Conservation (phyloP, 2,888 invertebrate species). For the Aporophyla lueneburgensis region DNA sequence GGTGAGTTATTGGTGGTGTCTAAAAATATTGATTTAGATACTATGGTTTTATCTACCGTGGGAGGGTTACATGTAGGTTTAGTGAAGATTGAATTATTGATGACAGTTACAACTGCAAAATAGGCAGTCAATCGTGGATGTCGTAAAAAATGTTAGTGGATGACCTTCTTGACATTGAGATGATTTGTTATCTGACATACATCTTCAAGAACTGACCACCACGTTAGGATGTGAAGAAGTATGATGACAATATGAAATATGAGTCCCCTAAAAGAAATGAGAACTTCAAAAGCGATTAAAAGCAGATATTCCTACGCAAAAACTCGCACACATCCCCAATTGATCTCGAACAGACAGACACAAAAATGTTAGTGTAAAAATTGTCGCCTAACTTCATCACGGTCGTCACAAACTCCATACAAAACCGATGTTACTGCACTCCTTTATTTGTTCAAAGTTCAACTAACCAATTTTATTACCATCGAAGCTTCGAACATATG, state of each 20-base stretch:
- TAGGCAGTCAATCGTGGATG: background rate
- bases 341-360: background rate
- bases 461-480: conserved; percentile 75
- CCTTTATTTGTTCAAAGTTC: conserved; percentile 59
- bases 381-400: conserved; percentile 29
- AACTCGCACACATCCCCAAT: background rate
- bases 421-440: conserved; percentile 42
- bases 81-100: conserved; percentile 26
- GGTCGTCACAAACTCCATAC: conserved; percentile 36
- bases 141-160: background rate
- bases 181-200: background rate
- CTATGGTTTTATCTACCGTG: conserved; percentile 2
- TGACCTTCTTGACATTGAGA: too few relatives aligned
- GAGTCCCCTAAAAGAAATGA: background rate
- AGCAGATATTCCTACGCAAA: background rate
- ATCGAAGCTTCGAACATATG: conserved; percentile 79
- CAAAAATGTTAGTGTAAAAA: conserved; percentile 39
- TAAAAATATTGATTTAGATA: conserved; percentile 48
- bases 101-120: conserved; percentile 11
- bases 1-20: conserved; percentile 32
- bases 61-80: background rate
- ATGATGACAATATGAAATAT: background rate
- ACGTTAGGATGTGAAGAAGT: background rate
- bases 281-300: background rate
- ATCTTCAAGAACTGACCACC: background rate